Evolutionary conservation across 2,797 vertebrate species (phyloP).

Genomic region (Takifugu rubripes): DNA sequence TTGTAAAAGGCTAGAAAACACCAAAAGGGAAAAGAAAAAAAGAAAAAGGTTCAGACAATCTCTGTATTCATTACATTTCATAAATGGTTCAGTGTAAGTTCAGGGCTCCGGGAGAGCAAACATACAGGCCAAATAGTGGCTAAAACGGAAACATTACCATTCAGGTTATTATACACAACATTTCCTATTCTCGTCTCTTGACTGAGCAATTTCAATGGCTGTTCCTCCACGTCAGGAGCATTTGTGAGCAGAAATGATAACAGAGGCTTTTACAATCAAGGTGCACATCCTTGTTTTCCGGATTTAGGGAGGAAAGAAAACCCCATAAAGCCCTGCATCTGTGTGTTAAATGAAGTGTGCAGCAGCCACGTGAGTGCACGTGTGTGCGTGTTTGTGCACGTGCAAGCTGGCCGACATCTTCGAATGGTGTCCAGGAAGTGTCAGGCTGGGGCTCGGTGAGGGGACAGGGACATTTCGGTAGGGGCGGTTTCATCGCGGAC

Average conservation of each 20-base stretch:
- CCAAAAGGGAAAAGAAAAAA: constrained; percentile 37
- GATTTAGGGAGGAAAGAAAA: constrained; percentile 57
- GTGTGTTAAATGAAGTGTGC: constrained; percentile 70
- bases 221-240: constrained; percentile 66
- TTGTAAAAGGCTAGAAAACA: constrained; percentile 62
- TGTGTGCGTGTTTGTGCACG: constrained; percentile 11
- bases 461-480: constrained; percentile 44
- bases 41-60: constrained; percentile 47
- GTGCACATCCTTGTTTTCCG: constrained; percentile 69
- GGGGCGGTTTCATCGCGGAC: constrained; percentile 76
- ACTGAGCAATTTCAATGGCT: constrained; percentile 71
- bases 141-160: constrained; percentile 73
- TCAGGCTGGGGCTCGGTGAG: constrained; percentile 58
- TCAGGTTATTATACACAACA: constrained; percentile 70
- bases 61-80: constrained; percentile 56
- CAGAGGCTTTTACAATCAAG: constrained; percentile 67
- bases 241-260: constrained; percentile 75
- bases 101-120: constrained; percentile 44
- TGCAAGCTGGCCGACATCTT: constrained; percentile 39
- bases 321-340: constrained; percentile 67
- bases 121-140: constrained; percentile 51
- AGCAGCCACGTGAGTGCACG: constrained; percentile 42
- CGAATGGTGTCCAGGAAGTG: constrained; percentile 51
- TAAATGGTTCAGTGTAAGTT: constrained; percentile 66
- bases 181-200: constrained; percentile 70